These are phyloP conservation scores for Nephrotoma appendiculata DNA, from an alignment of 2,888 invertebrate genomes.

Conservation along the genomic window DNA sequence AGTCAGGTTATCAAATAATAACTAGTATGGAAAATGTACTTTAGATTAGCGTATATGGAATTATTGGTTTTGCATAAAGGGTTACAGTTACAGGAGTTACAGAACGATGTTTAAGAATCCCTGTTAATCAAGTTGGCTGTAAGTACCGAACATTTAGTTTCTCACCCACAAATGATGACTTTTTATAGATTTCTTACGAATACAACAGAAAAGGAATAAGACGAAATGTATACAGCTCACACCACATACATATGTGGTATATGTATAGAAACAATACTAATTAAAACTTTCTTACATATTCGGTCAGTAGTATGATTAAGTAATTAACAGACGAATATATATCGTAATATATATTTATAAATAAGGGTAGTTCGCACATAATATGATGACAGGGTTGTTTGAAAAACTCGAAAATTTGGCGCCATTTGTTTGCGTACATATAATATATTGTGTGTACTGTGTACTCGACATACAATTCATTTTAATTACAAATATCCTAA, in stretches of 20 bases:
- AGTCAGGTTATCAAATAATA: not conserved
- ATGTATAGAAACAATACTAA: not conserved
- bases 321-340: not conserved
- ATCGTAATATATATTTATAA: not conserved
- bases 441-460: not conserved
- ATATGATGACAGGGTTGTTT: not conserved
- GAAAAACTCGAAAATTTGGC: not conserved
- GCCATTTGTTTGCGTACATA: not conserved
- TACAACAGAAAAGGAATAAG: not conserved
- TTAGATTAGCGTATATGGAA: not conserved
- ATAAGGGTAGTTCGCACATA: not conserved
- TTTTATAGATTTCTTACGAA: not conserved
- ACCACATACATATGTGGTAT: not conserved
- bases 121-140: not conserved
- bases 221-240: not conserved
- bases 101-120: not conserved
- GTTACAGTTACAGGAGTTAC: not conserved
- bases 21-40: not conserved
- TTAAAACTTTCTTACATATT: not conserved
- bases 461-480: not conserved
- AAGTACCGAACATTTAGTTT: not conserved
- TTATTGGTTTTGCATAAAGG: not conserved
- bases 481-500: not conserved
- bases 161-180: not conserved
- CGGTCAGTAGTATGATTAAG: not conserved